Evolutionary conservation across 2,113 vertebrate species (phyloP).

Genomic region (Hemibagrus wyckioides): DNA sequence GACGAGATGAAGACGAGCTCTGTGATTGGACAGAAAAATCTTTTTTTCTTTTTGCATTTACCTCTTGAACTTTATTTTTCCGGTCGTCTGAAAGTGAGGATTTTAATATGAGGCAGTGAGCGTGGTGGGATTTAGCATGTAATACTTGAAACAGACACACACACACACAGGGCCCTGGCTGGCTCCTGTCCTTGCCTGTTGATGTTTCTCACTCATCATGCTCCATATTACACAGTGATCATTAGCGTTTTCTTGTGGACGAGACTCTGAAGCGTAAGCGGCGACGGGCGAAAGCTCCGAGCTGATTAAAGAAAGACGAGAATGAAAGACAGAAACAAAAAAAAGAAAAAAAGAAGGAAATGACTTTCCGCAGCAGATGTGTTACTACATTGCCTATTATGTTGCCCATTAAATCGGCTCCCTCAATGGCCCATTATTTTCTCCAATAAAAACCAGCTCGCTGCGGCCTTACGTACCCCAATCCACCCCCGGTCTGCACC

Average conservation of each 20-base stretch:
- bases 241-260: conserved; percentile 30
- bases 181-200: conserved; percentile 11
- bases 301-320: conserved; percentile 71
- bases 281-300: conserved; percentile 55
- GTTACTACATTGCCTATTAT: conserved; percentile 78
- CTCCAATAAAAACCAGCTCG: conserved; percentile 76
- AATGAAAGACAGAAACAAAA: conserved; percentile 38
- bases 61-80: not conserved
- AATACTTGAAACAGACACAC: conserved; percentile 16
- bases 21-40: conserved; percentile 65
- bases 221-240: conserved; percentile 29
- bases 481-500: not conserved
- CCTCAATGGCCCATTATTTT: conserved; percentile 81
- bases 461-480: conserved; percentile 69
- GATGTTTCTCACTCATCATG: conserved; percentile 34
- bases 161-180: not conserved
- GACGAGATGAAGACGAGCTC: conserved; percentile 24
- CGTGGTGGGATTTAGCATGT: conserved; percentile 24
- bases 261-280: not conserved
- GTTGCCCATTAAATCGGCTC: conserved; percentile 78
- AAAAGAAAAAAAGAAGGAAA: conserved; percentile 66
- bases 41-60: conserved; percentile 5
- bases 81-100: not conserved
- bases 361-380: conserved; percentile 75
- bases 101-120: not conserved